phyloP scores from a whole-genome alignment of 2,113 vertebrate species.

The Clarias magur region DNA sequence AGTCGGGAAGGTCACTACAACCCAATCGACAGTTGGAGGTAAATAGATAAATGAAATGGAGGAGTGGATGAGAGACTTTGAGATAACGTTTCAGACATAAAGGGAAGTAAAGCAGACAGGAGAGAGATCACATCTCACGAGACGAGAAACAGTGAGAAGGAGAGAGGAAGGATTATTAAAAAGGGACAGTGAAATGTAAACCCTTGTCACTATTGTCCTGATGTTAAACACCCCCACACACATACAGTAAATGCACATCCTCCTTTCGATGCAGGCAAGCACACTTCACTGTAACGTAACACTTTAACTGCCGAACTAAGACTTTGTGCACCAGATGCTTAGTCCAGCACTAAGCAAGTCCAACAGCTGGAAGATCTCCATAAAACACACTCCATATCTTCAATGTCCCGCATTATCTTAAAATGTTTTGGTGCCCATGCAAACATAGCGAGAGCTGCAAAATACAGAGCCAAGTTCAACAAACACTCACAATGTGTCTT shows the following conservation, averaged over 20 bases:
- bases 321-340: neutral
- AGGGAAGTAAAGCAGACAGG: conserved; percentile 16
- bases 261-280: neutral
- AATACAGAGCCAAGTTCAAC: neutral
- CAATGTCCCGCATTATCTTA: neutral
- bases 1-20: neutral
- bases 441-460: neutral
- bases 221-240: neutral
- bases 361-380: conserved; percentile 4
- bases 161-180: neutral
- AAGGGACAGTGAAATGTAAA: neutral
- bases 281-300: conserved; percentile 16
- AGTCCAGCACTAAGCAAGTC: neutral
- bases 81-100: conserved; percentile 13
- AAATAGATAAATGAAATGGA: neutral
- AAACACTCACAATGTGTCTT: neutral
- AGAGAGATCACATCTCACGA: neutral
- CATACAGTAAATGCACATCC: neutral
- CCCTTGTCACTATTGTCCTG: neutral
- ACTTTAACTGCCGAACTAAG: neutral
- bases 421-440: neutral
- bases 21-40: neutral
- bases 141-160: neutral
- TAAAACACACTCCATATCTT: conserved; percentile 1
- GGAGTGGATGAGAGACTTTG: neutral